A percentile compares a stretch with the other conserved stretches of the same genome.
Conservation (phyloP, 2,113 vertebrate genomes). For the Tragelaphus strepsiceros region DNA sequence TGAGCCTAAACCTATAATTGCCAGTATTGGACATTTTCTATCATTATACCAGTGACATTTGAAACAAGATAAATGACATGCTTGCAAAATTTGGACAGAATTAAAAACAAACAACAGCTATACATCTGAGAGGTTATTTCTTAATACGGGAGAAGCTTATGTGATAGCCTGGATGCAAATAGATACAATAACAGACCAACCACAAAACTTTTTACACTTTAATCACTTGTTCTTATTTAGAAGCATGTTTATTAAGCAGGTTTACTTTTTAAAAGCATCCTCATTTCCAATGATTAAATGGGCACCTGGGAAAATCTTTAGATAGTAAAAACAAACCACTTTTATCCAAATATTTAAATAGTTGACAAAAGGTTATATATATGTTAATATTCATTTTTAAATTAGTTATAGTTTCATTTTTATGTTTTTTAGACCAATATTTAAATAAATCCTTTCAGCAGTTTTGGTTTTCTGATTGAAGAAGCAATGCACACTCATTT, state of each 20-base stretch:
- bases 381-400: background rate
- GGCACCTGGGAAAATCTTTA: background rate
- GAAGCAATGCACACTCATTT: background rate
- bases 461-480: background rate
- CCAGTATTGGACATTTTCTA: background rate
- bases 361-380: background rate
- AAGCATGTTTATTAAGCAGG: background rate
- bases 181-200: background rate
- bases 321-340: background rate
- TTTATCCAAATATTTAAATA: background rate
- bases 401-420: background rate
- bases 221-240: slow-evolving; percentile 4
- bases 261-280: background rate
- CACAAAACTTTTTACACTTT: background rate
- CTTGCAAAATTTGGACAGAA: background rate
- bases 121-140: background rate
- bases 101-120: background rate
- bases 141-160: background rate
- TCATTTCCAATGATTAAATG: background rate
- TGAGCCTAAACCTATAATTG: slow-evolving; percentile 24
- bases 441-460: background rate
- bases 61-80: background rate
- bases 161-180: background rate
- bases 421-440: background rate
- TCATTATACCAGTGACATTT: background rate